Evolutionary conservation across 2,113 vertebrate genomes (phyloP), one percentile per base, ranked within the genome.

Genomic region (Thalassarche chlororhynchos): DNA sequence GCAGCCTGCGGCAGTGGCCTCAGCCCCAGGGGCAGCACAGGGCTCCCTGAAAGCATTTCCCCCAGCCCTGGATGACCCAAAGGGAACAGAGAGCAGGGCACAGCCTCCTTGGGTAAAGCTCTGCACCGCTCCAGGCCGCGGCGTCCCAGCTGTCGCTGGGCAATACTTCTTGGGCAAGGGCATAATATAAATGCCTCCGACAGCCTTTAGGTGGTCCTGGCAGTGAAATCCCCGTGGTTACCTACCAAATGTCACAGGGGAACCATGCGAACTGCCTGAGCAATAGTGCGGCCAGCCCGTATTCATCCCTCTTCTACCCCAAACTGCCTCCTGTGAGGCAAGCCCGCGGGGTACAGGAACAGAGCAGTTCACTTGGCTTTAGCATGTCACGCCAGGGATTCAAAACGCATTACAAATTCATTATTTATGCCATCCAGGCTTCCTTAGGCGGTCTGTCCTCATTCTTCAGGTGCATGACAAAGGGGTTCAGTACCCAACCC

Each of bases 361-460:
- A 12, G 23, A 18, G 28, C 32, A 1, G 21, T 7, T 36, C 9
- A 0, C 44, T 32, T 49, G 0, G 6, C 55, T 31, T 38, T 1
- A 47, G 31, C 52, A 0, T 19, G 24, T 54, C 31, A 5, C 2
- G 1, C 12, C 14, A 14, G 28, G 58, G 34, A 26, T 32, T 29
- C 10, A 16, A 47, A 52, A 36, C 1, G 1, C 16, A 1, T 38
- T 5, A 20, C 5, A 28, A 8, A 12, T 7, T 9, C 4, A 8
- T 58, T 32, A 15, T 29, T 52, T 21, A 21, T 6, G 20, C 68
- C 49, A 25, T 20, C 40, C 32, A 26, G 28, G 14, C 26, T 24
- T 40, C 47, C 42, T 32, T 2, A n/a, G 6, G 29, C 3, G 1
- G 4, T 17, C 47, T 46, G 12, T 24, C 40, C 65, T 40, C 42